Evolutionary conservation across 2,113 vertebrate genomes (phyloP), one percentile per base, ranked within the genome.

Genomic region (Phoxinus phoxinus): DNA sequence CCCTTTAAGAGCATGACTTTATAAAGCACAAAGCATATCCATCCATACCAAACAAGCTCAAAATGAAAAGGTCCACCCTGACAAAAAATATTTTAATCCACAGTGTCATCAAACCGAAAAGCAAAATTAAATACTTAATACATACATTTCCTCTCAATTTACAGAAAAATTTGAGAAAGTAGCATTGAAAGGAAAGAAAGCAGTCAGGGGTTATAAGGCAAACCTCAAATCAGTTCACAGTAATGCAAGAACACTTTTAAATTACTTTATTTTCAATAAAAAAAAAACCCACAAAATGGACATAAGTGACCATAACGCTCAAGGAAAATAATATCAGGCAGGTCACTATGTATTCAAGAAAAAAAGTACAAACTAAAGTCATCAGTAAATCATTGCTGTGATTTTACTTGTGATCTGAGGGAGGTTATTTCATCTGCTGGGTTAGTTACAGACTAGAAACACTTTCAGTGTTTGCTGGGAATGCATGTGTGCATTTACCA

Each of bases 91-190:
- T 75, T 25, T 90, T 75, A 88, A 21, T 80, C 58, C 85, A 85
- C 81, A 79, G 2, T 80, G 78, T 80, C 25, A 44, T 30, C 25
- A 71, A 71, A 44, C 27, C 30, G 2, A 86, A 87, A 84, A 27
- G 41, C 78, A 89, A 89, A 90, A 91, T 90, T 86, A 89, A 32
- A 83, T 88, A 85, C 58, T 59, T 82, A 41, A 59, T 7, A 58
- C 27, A 21, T 77, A 4, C 53, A n/a, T 2, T n/a, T 76, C 19
- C 30, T 84, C 0, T 63, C 15, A 63, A 41, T 25, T 73, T 88
- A 76, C 67, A 83, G 84, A 88, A 59, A 61, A 23, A 8, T 21
- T 10, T 23, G 25, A 85, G 2, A 73, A 65, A 48, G 17, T 0
- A 15, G 15, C 7, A 27, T 37, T 74, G 21, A 19, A 32, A 15